Base-by-base conservation (phyloP, 2,113 vertebrate species). In the Antigone vipio region DNA sequence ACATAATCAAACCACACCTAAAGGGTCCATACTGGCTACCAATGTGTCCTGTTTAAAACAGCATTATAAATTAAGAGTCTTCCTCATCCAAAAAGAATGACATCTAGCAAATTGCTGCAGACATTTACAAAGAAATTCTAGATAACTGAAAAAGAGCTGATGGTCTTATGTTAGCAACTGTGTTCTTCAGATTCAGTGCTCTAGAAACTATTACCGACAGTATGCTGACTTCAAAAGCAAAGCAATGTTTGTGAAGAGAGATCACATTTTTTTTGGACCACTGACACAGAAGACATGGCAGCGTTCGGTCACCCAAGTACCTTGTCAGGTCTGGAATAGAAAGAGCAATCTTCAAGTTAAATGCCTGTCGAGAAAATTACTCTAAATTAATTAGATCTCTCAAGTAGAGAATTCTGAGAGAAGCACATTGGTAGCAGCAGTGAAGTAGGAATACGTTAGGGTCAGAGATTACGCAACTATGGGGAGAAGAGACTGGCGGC, bases 301-400 rank as follows among this genome's bases (percentile, higher is more conserved):
- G 44, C 0, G 2, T 38, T 73, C 0, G 0, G 66, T 45, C 53
- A 73, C 11, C 22, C 20, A 62, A 45, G 47, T 0, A 2, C 53
- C 42, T 24, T 22, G 67, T 53, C 50, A 42, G 19, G 22, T 80
- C 22, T 42, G 26, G 62, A 58, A 68, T 3, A 47, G 21, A 21
- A 69, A 68, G 19, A 79, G 3, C 26, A 34, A 53, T 49, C 44
- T 64, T 53, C 38, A 69, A 42, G 30, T 69, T 58, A 64, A 75
- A 69, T 14, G 12, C 20, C 35, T 20, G 34, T 27, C 1, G 1
- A n/a, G 38, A 63, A 72, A 81, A 69, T 26, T 9, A 74, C 32
- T 44, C n/a, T 30, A 67, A 74, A 58, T 27, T 47, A 53, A 49
- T 58, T 68, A 5, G 13, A 11, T 40, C 49, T 60, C 30, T 80